These are phyloP conservation scores for Halcyon chelicuti DNA, from an alignment of 2,797 vertebrate genomes.

Conservation along the genomic window DNA sequence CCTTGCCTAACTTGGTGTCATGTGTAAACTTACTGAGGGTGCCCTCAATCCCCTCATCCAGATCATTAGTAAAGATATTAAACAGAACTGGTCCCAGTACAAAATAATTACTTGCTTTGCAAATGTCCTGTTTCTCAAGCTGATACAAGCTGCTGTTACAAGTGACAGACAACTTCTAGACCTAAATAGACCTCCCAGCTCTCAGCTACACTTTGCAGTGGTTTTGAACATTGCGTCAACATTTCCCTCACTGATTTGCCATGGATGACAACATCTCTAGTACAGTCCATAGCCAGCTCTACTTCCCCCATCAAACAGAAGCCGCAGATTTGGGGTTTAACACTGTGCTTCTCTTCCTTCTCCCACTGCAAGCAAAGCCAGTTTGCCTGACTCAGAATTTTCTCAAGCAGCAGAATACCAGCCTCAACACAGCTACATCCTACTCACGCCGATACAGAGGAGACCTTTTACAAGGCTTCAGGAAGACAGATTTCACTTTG, in stretches of 20 bases:
- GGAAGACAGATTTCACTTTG: not conserved
- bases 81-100: not conserved
- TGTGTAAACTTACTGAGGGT: too few relatives aligned
- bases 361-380: not conserved
- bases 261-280: not conserved
- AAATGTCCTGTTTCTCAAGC: not conserved
- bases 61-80: not conserved
- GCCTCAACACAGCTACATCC: not conserved
- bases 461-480: not conserved
- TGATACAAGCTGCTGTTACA: not conserved
- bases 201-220: not conserved
- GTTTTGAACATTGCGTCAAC: not conserved
- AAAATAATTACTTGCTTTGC: not conserved
- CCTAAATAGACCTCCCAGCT: not conserved
- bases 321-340: not conserved
- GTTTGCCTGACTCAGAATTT: not conserved
- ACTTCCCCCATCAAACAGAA: not conserved
- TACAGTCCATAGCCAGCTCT: not conserved
- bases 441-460: not conserved
- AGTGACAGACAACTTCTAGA: not conserved
- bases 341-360: not conserved
- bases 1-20: too few relatives aligned
- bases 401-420: not conserved
- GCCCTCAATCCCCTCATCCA: not conserved
- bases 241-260: not conserved